Percentiles rank a stretch among this genome's conserved stretches.
Evolutionary conservation across 2,113 vertebrate species (phyloP).

Genomic region (Epinephelus cyanopodus): DNA sequence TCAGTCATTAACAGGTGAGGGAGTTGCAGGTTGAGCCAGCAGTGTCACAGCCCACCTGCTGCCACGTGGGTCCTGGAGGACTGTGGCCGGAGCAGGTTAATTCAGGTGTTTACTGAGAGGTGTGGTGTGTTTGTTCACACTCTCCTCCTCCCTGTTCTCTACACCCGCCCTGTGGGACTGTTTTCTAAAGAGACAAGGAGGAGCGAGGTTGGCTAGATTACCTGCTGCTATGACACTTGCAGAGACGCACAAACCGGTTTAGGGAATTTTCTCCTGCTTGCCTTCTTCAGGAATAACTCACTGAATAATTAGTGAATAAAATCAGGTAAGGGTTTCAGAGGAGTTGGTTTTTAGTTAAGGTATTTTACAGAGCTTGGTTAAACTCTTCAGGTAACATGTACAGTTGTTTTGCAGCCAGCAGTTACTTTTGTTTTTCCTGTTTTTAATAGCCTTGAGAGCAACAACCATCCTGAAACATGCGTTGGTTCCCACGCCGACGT

Average conservation of each 20-base stretch:
- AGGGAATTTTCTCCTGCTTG: background rate
- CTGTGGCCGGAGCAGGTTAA: conserved; percentile 55
- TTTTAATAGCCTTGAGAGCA: conserved; percentile 26
- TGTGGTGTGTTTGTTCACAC: conserved; percentile 73
- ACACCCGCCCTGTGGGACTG: conserved; percentile 52
- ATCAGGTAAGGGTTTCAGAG: background rate
- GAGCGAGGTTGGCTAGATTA: conserved; percentile 21
- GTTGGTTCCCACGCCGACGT: conserved; percentile 85
- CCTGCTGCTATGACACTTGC: conserved; percentile 59
- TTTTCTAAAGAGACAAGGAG: conserved; percentile 51
- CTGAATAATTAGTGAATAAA: background rate
- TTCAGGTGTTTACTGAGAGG: conserved; percentile 68
- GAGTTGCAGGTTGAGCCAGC: conserved; percentile 18
- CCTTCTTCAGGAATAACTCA: background rate
- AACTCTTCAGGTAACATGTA: background rate
- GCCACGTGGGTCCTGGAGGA: conserved; percentile 74
- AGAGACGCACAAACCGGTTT: conserved; percentile 52
- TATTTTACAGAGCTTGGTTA: background rate
- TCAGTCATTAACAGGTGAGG: conserved; percentile 59
- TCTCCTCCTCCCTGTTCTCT: conserved; percentile 42
- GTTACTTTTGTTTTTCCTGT: conserved; percentile 3
- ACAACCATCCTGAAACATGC: conserved; percentile 78
- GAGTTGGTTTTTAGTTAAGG: background rate
- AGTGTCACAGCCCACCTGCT: conserved; percentile 41
- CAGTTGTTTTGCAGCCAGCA: background rate